Evolutionary conservation across 2,888 invertebrate genomes (phyloP), one percentile per base, ranked within the genome.

Genomic region (Diachrysia chrysitis): DNA sequence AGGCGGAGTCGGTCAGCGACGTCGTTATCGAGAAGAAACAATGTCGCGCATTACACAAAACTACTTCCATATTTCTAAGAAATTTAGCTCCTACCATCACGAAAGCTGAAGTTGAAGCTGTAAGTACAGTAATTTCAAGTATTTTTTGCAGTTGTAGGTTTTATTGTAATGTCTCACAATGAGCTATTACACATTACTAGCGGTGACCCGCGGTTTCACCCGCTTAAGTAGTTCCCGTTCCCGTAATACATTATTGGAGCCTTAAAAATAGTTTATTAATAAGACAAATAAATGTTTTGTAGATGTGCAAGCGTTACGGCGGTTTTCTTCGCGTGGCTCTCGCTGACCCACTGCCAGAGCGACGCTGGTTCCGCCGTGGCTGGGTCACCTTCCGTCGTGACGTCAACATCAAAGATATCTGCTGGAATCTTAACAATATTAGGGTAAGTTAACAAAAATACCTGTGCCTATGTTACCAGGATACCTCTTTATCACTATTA

Each of bases 371-470:
- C 92, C 97, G 99, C 16, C 97, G 99, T 58, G 99, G 99, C 51
- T 99, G 99, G 99, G 99, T 99, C 42, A 99, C 99, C 0, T 99
- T 99, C 93, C 98, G 98, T 78, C 96, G 99, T 21, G 98, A 98
- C 86, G 99, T 99, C 56, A 99, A 99, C 92, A 99, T 99, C 79
- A 99, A 99, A 90, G 99, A 99, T 89, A 99, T 99, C 79, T 99
- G 99, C 93, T 99, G 99, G 99, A 99, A 98, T 89, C 96, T 99
- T 53, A 99, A 99, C 90, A 99, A 98, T 82, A 98, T 99, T 73
- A 96, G 99, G 85, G 97, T 98, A 91, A 91, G 93, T 86, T 56
- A 29, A 7, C 3, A 32, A 32, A 25, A 51, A 10, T 17, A 9
- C 51, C 6, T 17, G 19, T 25, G n/a, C 5, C 25, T 25, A 25